These are phyloP conservation scores for Cynopterus sphinx DNA, from an alignment of 2,797 vertebrate genomes.

Conservation along the genomic window DNA sequence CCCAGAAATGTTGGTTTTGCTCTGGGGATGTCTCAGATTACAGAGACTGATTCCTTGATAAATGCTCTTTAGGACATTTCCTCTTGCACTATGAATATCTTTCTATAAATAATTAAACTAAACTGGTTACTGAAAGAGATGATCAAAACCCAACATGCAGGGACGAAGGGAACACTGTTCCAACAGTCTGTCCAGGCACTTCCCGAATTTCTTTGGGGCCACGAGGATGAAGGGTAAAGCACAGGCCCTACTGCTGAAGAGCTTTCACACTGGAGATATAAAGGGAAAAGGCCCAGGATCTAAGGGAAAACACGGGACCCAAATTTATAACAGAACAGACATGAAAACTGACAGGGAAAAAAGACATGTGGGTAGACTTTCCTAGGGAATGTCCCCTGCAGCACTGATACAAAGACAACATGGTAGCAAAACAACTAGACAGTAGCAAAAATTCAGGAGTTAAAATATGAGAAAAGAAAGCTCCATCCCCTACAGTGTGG, in stretches of 20 bases:
- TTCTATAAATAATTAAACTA: conserved; percentile 69
- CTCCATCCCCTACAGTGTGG: not conserved
- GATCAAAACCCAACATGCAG: conserved; percentile 41
- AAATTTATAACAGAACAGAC: not conserved
- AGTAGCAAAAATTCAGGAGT: not conserved
- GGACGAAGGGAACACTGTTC: not conserved
- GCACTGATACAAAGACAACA: not conserved
- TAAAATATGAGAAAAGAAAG: not conserved
- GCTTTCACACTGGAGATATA: not conserved
- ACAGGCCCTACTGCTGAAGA: not conserved
- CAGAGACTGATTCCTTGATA: conserved; percentile 36
- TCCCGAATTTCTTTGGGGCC: not conserved
- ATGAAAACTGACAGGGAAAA: not conserved
- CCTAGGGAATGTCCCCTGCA: not conserved
- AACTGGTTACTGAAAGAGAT: conserved; percentile 61
- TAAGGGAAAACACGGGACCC: not conserved
- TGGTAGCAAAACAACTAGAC: not conserved
- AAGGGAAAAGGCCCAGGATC: not conserved
- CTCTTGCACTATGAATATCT: conserved; percentile 56
- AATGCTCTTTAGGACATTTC: conserved; percentile 61
- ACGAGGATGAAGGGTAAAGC: not conserved
- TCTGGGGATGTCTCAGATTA: conserved; percentile 55
- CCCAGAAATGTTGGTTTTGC: not conserved
- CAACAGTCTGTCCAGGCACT: not conserved
- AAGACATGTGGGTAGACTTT: not conserved